Percentiles rank a stretch among this genome's conserved stretches.
Conservation (phyloP, 2,797 vertebrate species). For the Phrynocephalus vlangalii region DNA sequence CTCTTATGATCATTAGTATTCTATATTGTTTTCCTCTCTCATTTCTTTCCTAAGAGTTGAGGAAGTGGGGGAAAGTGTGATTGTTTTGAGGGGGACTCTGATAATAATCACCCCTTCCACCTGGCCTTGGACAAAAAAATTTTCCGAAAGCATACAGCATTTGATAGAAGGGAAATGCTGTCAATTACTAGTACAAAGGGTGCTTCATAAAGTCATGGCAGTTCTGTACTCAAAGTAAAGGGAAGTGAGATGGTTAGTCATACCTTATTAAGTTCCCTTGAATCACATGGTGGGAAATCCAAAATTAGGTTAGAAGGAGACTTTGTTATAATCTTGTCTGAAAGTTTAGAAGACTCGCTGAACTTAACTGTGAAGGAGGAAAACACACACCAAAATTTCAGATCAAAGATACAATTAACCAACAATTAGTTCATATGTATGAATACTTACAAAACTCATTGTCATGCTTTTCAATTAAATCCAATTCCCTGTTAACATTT, state of each 20-base stretch:
- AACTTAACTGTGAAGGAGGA: conserved; percentile 17
- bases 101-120: not conserved
- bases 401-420: not conserved
- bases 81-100: not conserved
- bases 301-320: conserved; percentile 30
- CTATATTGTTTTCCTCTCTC: not conserved
- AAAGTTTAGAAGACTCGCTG: conserved; percentile 19
- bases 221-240: not conserved
- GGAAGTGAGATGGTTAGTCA: not conserved
- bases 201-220: not conserved
- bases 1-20: not conserved
- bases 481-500: conserved; percentile 33
- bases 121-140: no score
- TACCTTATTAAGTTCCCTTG: conserved; percentile 66
- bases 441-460: conserved; percentile 56
- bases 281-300: conserved; percentile 43
- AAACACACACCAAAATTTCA: not conserved
- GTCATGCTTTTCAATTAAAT: not conserved
- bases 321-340: not conserved
- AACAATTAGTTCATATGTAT: conserved; percentile 16
- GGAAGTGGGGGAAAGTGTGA: not conserved
- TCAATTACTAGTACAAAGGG: not conserved
- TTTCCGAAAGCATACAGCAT: not conserved
- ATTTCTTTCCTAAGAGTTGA: no score
- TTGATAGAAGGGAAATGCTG: not conserved